Evolutionary conservation across 2,113 vertebrate species (phyloP).

Genomic region (Hirundichthys speculiger): DNA sequence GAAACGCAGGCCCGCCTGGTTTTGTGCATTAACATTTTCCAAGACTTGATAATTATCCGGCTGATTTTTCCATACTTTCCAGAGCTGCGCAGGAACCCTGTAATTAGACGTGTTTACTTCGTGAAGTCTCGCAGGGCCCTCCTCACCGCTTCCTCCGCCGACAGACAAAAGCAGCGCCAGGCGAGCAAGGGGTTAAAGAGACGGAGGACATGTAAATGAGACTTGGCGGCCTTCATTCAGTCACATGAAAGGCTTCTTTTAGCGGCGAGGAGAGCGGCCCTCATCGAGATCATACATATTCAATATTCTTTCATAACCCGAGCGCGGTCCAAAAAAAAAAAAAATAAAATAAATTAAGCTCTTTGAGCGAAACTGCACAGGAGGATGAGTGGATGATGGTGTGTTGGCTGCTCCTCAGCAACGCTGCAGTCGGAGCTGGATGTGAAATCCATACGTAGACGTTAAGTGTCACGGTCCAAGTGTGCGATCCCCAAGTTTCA

Average conservation of each 20-base stretch:
- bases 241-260: conserved; percentile 67
- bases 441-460: conserved; percentile 24
- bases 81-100: conserved; percentile 39
- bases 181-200: conserved; percentile 62
- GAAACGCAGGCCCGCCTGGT: background rate
- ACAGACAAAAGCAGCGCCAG: conserved; percentile 56
- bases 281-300: conserved; percentile 66
- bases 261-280: conserved; percentile 49
- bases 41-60: conserved; percentile 38
- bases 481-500: no score
- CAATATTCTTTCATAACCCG: conserved; percentile 59
- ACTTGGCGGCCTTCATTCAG: conserved; percentile 64
- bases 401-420: conserved; percentile 45
- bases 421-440: conserved; percentile 27
- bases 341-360: no score
- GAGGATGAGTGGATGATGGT: conserved; percentile 37
- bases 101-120: conserved; percentile 64
- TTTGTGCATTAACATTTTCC: conserved; percentile 14
- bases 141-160: conserved; percentile 56
- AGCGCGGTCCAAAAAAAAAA: background rate
- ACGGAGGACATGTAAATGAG: conserved; percentile 75
- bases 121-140: conserved; percentile 40
- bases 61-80: conserved; percentile 53
- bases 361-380: conserved; percentile 29
- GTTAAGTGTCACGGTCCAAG: conserved; percentile 16